A percentile compares a stretch with the other conserved stretches of the same genome.
Evolutionary conservation across 2,797 vertebrate genomes (phyloP).

Genomic region (Pogoniulus pusillus): DNA sequence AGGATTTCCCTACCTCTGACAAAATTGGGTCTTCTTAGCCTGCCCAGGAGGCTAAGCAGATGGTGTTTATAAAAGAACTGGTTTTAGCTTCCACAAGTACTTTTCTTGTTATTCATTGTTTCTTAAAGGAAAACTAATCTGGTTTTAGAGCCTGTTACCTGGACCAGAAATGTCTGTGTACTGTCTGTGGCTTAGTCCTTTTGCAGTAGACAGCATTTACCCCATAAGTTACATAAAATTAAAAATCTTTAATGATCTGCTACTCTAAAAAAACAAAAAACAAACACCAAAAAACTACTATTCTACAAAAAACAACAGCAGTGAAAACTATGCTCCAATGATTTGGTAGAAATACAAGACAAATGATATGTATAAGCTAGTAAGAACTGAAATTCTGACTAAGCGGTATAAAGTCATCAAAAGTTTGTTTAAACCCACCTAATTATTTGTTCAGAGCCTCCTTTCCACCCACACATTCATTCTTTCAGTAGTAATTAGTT

Average conservation of each 20-base stretch:
- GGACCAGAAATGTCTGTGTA: not conserved
- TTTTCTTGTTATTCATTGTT: not conserved
- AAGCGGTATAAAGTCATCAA: not conserved
- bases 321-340: not conserved
- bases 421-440: not conserved
- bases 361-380: not conserved
- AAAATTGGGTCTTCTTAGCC: not conserved
- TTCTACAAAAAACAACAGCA: not conserved
- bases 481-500: not conserved
- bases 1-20: not conserved
- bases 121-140: not conserved
- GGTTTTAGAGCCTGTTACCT: not conserved
- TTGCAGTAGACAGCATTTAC: not conserved
- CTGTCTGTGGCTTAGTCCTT: not conserved
- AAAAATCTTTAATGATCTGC: not conserved
- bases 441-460: conserved; percentile 7
- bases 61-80: not conserved
- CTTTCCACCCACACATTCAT: not conserved
- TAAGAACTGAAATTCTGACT: not conserved
- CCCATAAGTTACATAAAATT: not conserved
- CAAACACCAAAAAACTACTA: not conserved
- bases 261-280: not conserved
- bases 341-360: not conserved
- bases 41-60: not conserved
- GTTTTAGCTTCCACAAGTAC: not conserved